Evolutionary conservation across 2,888 invertebrate species (phyloP).

Genomic region (Himalopsyche tibetana): DNA sequence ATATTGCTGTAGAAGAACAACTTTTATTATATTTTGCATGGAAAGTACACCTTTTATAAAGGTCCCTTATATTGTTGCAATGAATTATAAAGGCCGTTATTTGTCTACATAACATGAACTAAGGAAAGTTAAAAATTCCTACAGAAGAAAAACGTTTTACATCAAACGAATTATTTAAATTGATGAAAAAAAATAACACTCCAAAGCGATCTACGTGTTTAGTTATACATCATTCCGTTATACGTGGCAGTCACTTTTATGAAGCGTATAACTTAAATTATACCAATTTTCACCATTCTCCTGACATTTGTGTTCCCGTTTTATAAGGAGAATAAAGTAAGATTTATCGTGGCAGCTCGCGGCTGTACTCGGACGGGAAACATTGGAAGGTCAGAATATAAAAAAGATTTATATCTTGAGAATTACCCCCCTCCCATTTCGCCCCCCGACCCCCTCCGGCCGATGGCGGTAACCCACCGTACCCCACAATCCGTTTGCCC

Average conservation of each 20-base stretch:
- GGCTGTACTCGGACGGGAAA: slow-evolving; percentile 64
- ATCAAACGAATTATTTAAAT: slow-evolving; percentile 26
- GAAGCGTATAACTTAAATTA: slow-evolving; percentile 66
- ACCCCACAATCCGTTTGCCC: slow-evolving; percentile 15
- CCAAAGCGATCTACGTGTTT: slow-evolving; percentile 20
- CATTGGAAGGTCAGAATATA: slow-evolving; percentile 66
- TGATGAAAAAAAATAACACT: slow-evolving; percentile 4
- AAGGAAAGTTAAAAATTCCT: slow-evolving; percentile 18
- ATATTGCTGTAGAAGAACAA: too few relatives aligned
- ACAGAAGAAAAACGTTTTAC: not conserved
- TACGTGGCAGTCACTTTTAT: slow-evolving; percentile 65
- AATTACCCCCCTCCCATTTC: slow-evolving; percentile 61
- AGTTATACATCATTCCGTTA: slow-evolving; percentile 63
- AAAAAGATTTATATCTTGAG: slow-evolving; percentile 66
- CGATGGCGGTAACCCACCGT: slow-evolving; percentile 12
- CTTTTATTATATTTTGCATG: too few relatives aligned
- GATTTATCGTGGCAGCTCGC: slow-evolving; percentile 64
- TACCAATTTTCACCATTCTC: slow-evolving; percentile 66
- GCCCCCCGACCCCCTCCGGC: not conserved
- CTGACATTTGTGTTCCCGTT: slow-evolving; percentile 65
- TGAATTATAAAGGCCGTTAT: too few relatives aligned
- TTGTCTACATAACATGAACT: slow-evolving; percentile 4
- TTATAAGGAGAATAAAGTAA: slow-evolving; percentile 66
- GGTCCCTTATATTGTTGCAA: too few relatives aligned
- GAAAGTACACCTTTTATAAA: too few relatives aligned